These are phyloP conservation scores for Diplazon laetatorius DNA, from an alignment of 2,888 invertebrate genomes.

Conservation along the genomic window DNA sequence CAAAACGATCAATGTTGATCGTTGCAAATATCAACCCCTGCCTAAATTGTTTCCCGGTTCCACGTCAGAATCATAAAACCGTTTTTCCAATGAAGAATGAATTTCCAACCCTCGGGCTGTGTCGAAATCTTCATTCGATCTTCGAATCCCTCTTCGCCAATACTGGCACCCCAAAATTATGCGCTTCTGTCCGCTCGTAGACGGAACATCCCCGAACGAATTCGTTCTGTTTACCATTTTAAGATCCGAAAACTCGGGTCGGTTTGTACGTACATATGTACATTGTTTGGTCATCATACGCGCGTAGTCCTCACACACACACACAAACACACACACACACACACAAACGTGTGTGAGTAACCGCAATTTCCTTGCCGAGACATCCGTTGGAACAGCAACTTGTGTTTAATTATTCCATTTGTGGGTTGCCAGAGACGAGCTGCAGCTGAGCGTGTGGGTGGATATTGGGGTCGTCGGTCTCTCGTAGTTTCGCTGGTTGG, in stretches of 20 bases:
- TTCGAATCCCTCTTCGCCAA: not conserved
- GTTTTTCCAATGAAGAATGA: too few species aligned
- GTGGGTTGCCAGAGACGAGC: slow-evolving; percentile 36
- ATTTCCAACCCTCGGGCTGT: too few species aligned
- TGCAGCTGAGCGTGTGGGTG: slow-evolving; percentile 26
- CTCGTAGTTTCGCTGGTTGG: slow-evolving; percentile 36
- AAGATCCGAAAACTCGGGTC: not conserved
- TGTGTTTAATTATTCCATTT: slow-evolving; percentile 69
- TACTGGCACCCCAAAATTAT: not conserved
- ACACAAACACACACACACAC: too few species aligned
- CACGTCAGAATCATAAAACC: too few species aligned
- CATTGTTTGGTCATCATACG: not conserved
- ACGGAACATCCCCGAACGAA: not conserved
- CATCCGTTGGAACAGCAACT: slow-evolving; percentile 55
- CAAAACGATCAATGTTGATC: too few species aligned
- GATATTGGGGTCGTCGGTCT: slow-evolving; percentile 40
- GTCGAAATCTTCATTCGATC: too few species aligned
- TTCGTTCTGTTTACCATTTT: slow-evolving; percentile 15
- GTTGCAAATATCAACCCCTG: too few species aligned
- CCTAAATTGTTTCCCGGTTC: too few species aligned
- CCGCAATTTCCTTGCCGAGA: slow-evolving; percentile 21
- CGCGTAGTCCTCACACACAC: too few species aligned
- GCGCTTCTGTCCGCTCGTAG: not conserved
- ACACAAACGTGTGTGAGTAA: not conserved
- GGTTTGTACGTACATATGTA: not conserved